Base-by-base conservation (phyloP, 2,888 invertebrate genomes). In the Apodemia mormo region DNA sequence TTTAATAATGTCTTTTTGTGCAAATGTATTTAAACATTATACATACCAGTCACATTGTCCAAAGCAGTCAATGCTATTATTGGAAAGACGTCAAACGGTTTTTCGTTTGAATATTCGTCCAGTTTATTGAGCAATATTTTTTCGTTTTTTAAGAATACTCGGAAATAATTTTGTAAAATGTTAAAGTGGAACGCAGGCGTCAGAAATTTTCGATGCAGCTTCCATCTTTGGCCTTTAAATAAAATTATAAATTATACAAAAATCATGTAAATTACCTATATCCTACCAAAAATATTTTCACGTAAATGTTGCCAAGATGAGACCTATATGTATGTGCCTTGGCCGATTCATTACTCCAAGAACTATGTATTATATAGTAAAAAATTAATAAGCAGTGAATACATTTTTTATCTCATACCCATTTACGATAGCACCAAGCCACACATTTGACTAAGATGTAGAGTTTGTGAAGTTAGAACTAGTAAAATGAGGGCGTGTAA, bases 111-210 rank as follows among this genome's bases (percentile, higher is more conserved):
- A 40, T 85, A 77, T 0, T 85, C 83, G 40, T 80, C 80, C 30
- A 97, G 82, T 77, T 95, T 94, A 1, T 94, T 82, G 0, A 94
- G 83, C 70, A 97, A 87, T 30, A 95, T 87, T 58, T 87, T 84
- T 30, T 94, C 91, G 73, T 96, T 95, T 70, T 94, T 94, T 77
- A 96, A 94, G 80, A 97, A 96, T 0, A 96, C 94, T 8, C 95
- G 94, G 7, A 96, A 83, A 83, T 96, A 97, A 76, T 96, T 94
- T 79, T 96, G 95, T 68, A 97, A 84, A 72, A 97, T 96, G 79
- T 95, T 95, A 81, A 96, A 97, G 85, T 97, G 97, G 84, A 97
- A 97, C 0, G 97, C 94, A 0, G 97, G 96, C 0, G 97, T 97
- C 66, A 97, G 85, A 73, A 97, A 94, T 82, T 96, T 96, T 33